A percentile compares a stretch with the other conserved stretches of the same genome.
Evolutionary conservation across 2,888 invertebrate species (phyloP).

Genomic region (Adelphocoris suturalis): DNA sequence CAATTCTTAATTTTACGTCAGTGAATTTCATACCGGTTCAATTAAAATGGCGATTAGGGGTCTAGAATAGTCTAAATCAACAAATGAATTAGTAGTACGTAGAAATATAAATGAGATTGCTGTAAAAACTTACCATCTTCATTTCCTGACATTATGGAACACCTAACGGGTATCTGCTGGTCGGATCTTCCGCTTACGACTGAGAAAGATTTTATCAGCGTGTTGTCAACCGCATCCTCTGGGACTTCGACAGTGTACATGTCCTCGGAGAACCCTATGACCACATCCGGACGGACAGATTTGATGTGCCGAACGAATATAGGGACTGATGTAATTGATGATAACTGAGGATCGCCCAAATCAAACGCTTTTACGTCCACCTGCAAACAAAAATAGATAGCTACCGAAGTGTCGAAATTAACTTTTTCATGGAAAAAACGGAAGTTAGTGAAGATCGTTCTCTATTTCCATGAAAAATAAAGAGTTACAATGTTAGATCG

Average conservation of each 20-base stretch:
- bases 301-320: conserved; percentile 91
- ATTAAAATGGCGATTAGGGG: no score
- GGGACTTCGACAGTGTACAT: conserved; percentile 88
- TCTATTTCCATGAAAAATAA: no score
- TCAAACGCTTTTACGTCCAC: conserved; percentile 92
- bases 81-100: no score
- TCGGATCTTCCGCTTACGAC: conserved; percentile 85
- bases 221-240: conserved; percentile 86
- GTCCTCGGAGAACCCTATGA: conserved; percentile 92
- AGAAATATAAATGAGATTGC: no score
- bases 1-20: no score
- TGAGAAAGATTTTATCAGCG: conserved; percentile 85
- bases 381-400: no score
- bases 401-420: no score
- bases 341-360: conserved; percentile 90
- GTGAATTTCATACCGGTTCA: no score
- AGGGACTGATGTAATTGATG: conserved; percentile 89
- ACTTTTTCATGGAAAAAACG: no score
- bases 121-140: conserved; percentile 83
- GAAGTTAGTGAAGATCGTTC: no score
- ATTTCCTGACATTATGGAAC: conserved; percentile 88
- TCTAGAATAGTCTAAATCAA: no score
- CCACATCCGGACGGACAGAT: conserved; percentile 86
- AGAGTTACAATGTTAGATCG: no score
- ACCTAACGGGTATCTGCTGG: conserved; percentile 86